Evolutionary conservation across 2,113 vertebrate genomes (phyloP).

Genomic region (Ctenodactylus gundi): DNA sequence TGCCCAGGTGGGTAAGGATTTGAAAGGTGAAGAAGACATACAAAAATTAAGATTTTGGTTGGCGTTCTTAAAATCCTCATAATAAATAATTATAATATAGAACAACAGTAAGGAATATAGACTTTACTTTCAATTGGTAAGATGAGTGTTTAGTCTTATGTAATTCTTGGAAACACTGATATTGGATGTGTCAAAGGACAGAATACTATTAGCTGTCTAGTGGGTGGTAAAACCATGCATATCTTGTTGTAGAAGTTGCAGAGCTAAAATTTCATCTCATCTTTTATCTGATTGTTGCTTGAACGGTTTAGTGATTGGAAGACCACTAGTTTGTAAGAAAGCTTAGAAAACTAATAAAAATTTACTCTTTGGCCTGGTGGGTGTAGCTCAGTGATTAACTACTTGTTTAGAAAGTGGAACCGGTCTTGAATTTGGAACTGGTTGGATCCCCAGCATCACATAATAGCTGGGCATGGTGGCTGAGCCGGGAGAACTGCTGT

Average conservation of each 20-base stretch:
- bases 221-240: background rate
- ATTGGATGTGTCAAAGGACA: background rate
- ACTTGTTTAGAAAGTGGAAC: no score
- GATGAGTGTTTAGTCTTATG: background rate
- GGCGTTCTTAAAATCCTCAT: background rate
- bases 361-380: no score
- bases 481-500: no score
- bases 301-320: background rate
- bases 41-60: background rate
- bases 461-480: no score
- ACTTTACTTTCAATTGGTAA: background rate
- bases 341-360: background rate
- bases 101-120: background rate
- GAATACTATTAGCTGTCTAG: background rate
- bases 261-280: background rate
- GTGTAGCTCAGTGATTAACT: conserved; percentile 16
- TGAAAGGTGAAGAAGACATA: background rate
- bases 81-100: background rate
- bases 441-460: no score
- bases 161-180: background rate
- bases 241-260: background rate
- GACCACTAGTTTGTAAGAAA: conserved; percentile 22
- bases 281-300: background rate
- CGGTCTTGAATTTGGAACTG: no score
- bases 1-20: no score